phyloP scores from a whole-genome alignment of 2,797 vertebrate genomes.

The Cossypha polioptera region DNA sequence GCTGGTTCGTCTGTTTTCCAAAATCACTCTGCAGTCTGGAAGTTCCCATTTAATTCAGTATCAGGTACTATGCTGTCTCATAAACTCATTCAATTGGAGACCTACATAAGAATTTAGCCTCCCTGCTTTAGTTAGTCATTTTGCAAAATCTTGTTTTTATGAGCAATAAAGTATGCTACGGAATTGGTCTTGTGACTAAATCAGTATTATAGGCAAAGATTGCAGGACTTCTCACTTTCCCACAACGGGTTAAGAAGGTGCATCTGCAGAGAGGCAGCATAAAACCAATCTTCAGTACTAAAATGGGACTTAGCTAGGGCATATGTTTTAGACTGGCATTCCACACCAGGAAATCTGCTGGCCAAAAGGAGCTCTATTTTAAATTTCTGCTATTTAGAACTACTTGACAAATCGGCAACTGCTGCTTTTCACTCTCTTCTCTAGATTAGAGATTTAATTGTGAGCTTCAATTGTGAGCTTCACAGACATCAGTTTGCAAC shows the following conservation, averaged over 20 bases:
- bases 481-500: neutral
- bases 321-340: neutral
- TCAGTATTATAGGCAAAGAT: neutral
- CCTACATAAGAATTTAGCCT: neutral
- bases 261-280: constrained; percentile 16
- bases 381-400: constrained; percentile 23
- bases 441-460: neutral
- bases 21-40: neutral
- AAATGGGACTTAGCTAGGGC: neutral
- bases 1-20: neutral
- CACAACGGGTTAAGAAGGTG: neutral
- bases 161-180: neutral
- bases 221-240: neutral
- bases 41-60: neutral
- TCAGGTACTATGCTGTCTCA: neutral
- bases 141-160: neutral
- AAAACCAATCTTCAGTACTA: neutral
- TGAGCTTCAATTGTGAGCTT: constrained; percentile 4
- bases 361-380: neutral
- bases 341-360: neutral
- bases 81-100: neutral
- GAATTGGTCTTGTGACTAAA: neutral
- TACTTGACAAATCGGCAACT: constrained; percentile 7
- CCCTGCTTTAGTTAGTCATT: neutral
- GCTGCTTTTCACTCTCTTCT: constrained; percentile 2